phyloP scores from a whole-genome alignment of 2,113 vertebrate genomes.

The Micronycteris hirsuta region DNA sequence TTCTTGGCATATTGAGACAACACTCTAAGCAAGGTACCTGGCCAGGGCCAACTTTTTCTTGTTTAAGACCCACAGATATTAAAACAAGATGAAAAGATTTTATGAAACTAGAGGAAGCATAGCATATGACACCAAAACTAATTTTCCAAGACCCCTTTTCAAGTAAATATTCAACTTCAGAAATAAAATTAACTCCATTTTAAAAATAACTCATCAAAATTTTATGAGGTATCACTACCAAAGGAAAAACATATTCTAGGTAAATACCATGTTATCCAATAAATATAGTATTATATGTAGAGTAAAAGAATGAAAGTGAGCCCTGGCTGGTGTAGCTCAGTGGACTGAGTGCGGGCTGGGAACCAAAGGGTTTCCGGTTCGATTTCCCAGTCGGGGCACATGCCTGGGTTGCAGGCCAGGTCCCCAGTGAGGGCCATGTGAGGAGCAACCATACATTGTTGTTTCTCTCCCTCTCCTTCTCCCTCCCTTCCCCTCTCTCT shows the following conservation, averaged over 20 bases:
- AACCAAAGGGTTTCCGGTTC: no score
- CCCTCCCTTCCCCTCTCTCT: no score
- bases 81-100: constrained; percentile 13
- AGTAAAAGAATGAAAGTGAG: not conserved
- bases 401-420: no score
- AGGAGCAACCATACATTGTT: no score
- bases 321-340: no score
- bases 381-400: no score
- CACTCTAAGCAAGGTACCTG: not conserved
- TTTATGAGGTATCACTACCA: not conserved
- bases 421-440: no score
- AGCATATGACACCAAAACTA: not conserved
- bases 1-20: not conserved
- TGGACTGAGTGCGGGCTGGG: no score
- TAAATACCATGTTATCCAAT: not conserved
- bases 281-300: not conserved
- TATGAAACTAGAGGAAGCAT: not conserved
- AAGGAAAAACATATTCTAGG: not conserved
- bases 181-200: not conserved
- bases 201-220: not conserved
- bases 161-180: constrained; percentile 6
- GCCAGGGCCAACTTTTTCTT: not conserved
- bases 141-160: not conserved
- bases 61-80: not conserved
- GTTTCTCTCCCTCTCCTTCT: no score